Percentiles rank a stretch among this genome's conserved stretches.
Conservation (phyloP, 2,797 vertebrate species). For the Microhierax caerulescens region DNA sequence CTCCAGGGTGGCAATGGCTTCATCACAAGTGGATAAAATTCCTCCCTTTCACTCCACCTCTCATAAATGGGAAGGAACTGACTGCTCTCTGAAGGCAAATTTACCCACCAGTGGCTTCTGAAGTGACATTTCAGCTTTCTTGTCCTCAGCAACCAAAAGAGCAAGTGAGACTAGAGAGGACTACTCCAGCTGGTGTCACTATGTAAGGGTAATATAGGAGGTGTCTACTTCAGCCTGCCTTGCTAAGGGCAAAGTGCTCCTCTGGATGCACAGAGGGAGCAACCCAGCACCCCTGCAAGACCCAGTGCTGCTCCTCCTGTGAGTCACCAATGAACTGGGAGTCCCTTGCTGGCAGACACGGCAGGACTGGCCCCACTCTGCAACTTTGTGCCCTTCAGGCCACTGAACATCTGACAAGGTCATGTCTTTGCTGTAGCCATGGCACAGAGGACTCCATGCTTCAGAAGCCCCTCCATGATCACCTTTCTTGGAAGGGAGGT, state of each 20-base stretch:
- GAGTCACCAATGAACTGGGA: background rate
- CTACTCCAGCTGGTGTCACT: background rate
- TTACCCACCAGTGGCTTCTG: background rate
- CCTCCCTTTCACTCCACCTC: background rate
- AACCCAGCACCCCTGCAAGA: background rate
- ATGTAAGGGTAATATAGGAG: background rate
- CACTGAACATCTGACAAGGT: background rate
- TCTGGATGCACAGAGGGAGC: background rate
- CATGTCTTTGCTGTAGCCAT: rapidly evolving
- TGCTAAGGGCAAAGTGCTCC: background rate
- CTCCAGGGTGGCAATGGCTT: background rate
- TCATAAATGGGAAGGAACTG: background rate
- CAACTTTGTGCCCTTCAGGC: background rate
- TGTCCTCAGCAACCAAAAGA: background rate
- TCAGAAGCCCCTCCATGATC: background rate
- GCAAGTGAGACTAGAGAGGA: background rate
- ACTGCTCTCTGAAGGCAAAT: background rate
- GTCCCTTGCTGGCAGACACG: background rate
- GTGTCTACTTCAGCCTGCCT: background rate
- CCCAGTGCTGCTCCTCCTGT: background rate
- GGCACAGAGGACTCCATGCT: background rate
- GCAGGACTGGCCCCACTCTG: background rate
- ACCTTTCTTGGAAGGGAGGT: background rate
- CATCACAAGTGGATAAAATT: background rate
- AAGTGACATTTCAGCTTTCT: background rate